Evolutionary conservation across 2,888 invertebrate species (phyloP).

Genomic region (Melipona beecheii): DNA sequence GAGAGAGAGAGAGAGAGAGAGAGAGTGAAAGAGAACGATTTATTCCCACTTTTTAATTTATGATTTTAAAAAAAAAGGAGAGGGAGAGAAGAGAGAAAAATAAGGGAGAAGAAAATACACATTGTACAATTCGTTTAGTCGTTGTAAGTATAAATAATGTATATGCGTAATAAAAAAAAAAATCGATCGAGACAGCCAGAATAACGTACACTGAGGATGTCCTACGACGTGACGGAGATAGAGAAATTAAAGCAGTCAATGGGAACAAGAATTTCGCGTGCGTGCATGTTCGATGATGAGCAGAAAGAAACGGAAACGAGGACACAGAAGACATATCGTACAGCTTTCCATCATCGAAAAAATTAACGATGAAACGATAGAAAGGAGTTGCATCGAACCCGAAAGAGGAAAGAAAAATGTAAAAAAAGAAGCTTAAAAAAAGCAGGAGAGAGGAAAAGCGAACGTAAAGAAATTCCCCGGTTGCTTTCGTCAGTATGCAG

Average conservation of each 20-base stretch:
- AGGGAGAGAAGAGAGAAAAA: not conserved
- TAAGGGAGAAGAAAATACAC: constrained; percentile 15
- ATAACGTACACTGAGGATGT: constrained; percentile 68
- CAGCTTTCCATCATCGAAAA: constrained; percentile 61
- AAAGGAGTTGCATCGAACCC: not conserved
- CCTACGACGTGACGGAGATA: constrained; percentile 21
- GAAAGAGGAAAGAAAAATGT: not conserved
- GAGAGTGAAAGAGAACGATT: constrained; percentile 49
- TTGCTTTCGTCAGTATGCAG: constrained; percentile 69
- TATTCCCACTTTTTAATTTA: constrained; percentile 74
- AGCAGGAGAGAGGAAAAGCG: not conserved
- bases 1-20: not conserved
- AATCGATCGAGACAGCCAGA: constrained; percentile 62
- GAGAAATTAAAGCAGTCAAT: constrained; percentile 33
- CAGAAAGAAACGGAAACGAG: constrained; percentile 34
- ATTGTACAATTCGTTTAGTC: constrained; percentile 73
- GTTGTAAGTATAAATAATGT: constrained; percentile 73
- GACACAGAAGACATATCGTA: constrained; percentile 74
- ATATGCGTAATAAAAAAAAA: constrained; percentile 49
- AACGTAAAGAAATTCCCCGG: constrained; percentile 27
- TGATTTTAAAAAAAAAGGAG: not conserved
- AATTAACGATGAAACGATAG: constrained; percentile 14
- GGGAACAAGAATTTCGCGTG: constrained; percentile 56
- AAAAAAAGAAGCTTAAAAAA: not conserved
- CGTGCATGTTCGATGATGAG: constrained; percentile 22